phyloP scores from a whole-genome alignment of 1,140 invertebrate species.

The Choristoneura fumiferana region DNA sequence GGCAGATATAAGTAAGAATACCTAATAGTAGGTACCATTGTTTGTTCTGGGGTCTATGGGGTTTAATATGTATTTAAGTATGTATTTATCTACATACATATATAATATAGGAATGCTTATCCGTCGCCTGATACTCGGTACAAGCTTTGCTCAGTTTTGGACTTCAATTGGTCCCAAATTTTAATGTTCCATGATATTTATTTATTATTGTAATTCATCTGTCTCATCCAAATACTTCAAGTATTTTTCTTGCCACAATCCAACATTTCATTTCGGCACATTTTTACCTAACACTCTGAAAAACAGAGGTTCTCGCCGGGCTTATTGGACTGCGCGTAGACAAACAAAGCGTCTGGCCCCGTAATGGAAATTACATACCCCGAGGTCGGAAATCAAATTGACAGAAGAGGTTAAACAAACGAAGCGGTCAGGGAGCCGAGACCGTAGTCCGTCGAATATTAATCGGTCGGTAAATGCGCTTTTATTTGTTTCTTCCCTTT shows the following conservation, averaged over 20 bases:
- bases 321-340: slow-evolving; percentile 54
- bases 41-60: too few relatives aligned
- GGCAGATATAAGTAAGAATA: too few relatives aligned
- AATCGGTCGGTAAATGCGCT: slow-evolving; percentile 74
- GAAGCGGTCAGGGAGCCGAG: slow-evolving; percentile 66
- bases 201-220: too few relatives aligned
- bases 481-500: slow-evolving; percentile 71
- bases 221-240: neutral
- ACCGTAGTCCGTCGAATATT: slow-evolving; percentile 72
- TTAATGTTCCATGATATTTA: too few relatives aligned
- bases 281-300: slow-evolving; percentile 6
- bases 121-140: too few relatives aligned
- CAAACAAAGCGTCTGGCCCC: slow-evolving; percentile 67
- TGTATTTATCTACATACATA: too few relatives aligned
- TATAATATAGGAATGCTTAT: too few relatives aligned
- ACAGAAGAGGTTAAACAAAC: slow-evolving; percentile 77
- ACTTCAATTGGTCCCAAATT: too few relatives aligned
- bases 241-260: neutral
- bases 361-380: slow-evolving; percentile 75
- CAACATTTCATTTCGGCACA: too few relatives aligned
- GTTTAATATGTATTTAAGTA: too few relatives aligned
- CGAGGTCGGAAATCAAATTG: slow-evolving; percentile 75
- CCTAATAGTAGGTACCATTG: too few relatives aligned
- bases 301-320: slow-evolving; percentile 32
- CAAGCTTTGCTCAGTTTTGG: too few relatives aligned